Evolutionary conservation across 2,888 invertebrate species (phyloP), one percentile per base, ranked within the genome.

Genomic region (Euplexia lucipara): DNA sequence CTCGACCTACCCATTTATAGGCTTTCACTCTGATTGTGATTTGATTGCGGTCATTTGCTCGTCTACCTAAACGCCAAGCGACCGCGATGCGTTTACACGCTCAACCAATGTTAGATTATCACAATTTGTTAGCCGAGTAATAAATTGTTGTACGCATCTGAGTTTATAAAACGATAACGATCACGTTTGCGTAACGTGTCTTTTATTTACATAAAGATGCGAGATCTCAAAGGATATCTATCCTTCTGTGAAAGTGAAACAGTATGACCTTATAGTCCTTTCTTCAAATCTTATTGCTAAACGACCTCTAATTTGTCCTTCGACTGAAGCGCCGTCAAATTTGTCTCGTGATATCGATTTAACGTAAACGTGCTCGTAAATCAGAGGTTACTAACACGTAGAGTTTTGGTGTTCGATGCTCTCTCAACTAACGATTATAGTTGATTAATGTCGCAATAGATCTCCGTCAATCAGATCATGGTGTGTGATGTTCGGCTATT

Each of bases 11-110:
- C 85, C 86, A 86, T 89, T 89, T 89, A 79, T 81, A 87, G 87
- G 91, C 92, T 93, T 94, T 93, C 91, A 91, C 91, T 88, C 82
- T 93, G 91, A 92, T 92, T 91, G 91, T 91, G 86, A 88, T 92
- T 92, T 93, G 92, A 93, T 93, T 93, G 90, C 88, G 86, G 90
- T 88, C 87, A 90, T 92, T 93, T 92, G 85, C 89, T 90, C 87
- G 83, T 90, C 88, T 89, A 87, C 86, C 80, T 89, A 92, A 92
- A 90, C 86, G 76, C 79, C 78, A 71, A 86, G 84, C 81, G 81
- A 86, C 86, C 86, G 78, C 84, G 78, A 82, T 83, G 85, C 84
- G 81, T 86, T 88, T 88, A 90, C 86, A 88, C 84, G 85, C 86
- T 87, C 82, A 79, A 78, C 83, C 81, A 83, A 84, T 82, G 83